Base-by-base conservation (phyloP, 64 coral and sea anemone genomes). In the Acropora yongei region DNA sequence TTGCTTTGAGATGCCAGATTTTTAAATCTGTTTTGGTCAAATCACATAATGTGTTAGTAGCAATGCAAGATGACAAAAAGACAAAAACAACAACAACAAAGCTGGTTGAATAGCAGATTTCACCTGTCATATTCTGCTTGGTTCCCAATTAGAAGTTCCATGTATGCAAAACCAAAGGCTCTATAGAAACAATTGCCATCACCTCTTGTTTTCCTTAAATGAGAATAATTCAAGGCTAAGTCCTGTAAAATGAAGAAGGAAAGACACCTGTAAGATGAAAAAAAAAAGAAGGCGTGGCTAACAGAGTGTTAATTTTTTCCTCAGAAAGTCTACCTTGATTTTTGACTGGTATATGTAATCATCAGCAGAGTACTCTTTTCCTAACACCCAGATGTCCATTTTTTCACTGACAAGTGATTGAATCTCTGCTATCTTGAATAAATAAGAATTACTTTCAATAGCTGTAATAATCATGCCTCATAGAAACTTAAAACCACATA, bases 181-280 rank as follows among this genome's bases (percentile, higher is more conserved):
- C 97, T 68, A 65, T 96, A 96, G 82, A 99, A 99, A 57, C 97
- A 99, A 60, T 99, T 99, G 12, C 97, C 97, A 92, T 99, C 97
- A 68, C 94, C 97, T 94, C 97, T 88, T 0, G 97, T 99, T 57
- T 86, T 99, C 44, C 97, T 77, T 48, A 99, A 75, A 80, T 99
- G 91, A 43, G 97, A 99, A 88, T 99, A 99, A 41, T 76, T 95
- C 42, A 86, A 79, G 42, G 84, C 79, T 89, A 99, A 81, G 74
- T 95, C 86, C 96, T 98, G 65, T 1, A 96, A 57, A 18, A 80
- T 44, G 61, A 58, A 75, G 49, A 6, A 11, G 39, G 73, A 13
- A 2, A 61, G 57, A 50, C 7, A 72, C 47, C 11, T 13, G 60
- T 63, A 63, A 63, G 16, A 2, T 63, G 16, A 63, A 63, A 63